These are phyloP conservation scores for Dendroctonus ponderosae DNA, from an alignment of 1,140 invertebrate species.

Conservation along the genomic window DNA sequence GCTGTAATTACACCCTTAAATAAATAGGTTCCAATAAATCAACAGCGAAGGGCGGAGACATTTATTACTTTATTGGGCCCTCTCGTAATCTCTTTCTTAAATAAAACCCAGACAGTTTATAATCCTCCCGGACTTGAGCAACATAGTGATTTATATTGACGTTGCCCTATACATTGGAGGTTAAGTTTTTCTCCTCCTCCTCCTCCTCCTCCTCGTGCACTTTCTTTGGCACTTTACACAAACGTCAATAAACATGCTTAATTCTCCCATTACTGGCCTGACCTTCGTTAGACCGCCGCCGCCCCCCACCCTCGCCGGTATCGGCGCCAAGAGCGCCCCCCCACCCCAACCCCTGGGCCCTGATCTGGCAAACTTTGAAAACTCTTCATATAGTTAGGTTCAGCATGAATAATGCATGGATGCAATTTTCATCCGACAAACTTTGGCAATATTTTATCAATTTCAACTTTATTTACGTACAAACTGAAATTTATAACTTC, in stretches of 20 bases:
- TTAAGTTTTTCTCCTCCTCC: too few relatives aligned
- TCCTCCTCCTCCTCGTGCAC: not conserved
- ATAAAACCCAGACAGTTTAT: slow-evolving; percentile 29
- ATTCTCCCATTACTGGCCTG: slow-evolving; percentile 17
- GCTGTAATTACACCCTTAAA: slow-evolving; percentile 32
- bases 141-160: slow-evolving; percentile 31
- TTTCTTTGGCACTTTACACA: too few relatives aligned
- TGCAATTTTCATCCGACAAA: slow-evolving; percentile 53
- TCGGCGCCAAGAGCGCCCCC: not conserved
- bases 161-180: slow-evolving; percentile 5
- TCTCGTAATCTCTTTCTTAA: slow-evolving; percentile 27
- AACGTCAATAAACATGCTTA: not conserved
- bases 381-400: slow-evolving; percentile 53
- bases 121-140: slow-evolving; percentile 25
- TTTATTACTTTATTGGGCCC: slow-evolving; percentile 33
- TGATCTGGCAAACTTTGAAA: slow-evolving; percentile 46
- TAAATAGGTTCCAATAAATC: slow-evolving; percentile 31
- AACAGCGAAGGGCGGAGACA: slow-evolving; percentile 24
- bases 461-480: slow-evolving; percentile 54
- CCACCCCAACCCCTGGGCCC: slow-evolving; percentile 15
- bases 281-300: slow-evolving; percentile 17
- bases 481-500: slow-evolving; percentile 53
- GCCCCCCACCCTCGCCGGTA: slow-evolving; percentile 9
- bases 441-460: slow-evolving; percentile 54
- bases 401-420: slow-evolving; percentile 53